These are phyloP conservation scores for Melanotaenia parkinsoni DNA, from an alignment of 2,797 vertebrate species.

Conservation along the genomic window DNA sequence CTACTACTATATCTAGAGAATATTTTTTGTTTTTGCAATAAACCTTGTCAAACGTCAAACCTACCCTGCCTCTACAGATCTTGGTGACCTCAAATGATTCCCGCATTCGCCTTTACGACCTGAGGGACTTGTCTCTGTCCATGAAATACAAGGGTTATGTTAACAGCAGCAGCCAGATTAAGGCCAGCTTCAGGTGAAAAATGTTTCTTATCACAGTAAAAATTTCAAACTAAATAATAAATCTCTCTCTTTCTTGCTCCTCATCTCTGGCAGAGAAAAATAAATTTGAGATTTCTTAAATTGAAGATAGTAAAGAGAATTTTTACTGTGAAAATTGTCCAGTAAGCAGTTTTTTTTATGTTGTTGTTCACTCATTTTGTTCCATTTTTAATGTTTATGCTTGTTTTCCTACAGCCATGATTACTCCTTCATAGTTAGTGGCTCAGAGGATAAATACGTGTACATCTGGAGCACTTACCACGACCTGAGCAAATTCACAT, in stretches of 20 bases:
- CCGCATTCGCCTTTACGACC: constrained; percentile 94
- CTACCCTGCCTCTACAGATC: constrained; percentile 84
- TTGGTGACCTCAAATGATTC: constrained; percentile 98
- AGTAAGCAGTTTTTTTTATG: too few relatives aligned
- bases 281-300: too few relatives aligned
- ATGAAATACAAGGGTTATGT: constrained; percentile 99
- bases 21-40: neutral
- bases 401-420: constrained; percentile 86
- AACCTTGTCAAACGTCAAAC: neutral
- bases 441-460: constrained; percentile 98
- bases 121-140: constrained; percentile 97
- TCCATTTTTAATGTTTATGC: neutral
- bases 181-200: constrained; percentile 97
- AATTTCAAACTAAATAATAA: neutral
- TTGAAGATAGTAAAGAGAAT: too few relatives aligned
- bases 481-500: constrained; percentile 97
- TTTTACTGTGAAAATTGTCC: too few relatives aligned
- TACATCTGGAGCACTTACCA: constrained; percentile 99
- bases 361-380: too few relatives aligned
- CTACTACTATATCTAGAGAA: neutral
- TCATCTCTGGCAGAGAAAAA: too few relatives aligned
- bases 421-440: constrained; percentile 97
- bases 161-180: constrained; percentile 99
- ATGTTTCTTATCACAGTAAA: neutral
- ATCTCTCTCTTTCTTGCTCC: neutral